phyloP scores from a whole-genome alignment of 2,113 vertebrate species.

The Centropristis striata region DNA sequence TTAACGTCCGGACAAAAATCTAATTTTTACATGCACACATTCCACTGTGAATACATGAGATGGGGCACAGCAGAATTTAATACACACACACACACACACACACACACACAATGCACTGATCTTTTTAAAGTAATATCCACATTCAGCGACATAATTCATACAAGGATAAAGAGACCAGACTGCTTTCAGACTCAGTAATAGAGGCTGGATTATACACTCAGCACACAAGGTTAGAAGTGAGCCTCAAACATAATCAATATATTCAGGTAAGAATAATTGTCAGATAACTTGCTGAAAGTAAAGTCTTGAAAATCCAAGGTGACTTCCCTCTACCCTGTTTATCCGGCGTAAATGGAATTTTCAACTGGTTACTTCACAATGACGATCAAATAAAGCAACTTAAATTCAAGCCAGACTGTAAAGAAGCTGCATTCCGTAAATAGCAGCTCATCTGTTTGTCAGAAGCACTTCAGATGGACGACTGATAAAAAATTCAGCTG shows the following conservation, averaged over 20 bases:
- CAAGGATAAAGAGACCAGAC: constrained; percentile 44
- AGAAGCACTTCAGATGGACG: background rate
- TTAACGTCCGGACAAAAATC: background rate
- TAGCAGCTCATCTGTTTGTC: too few relatives aligned
- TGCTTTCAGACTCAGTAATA: constrained; percentile 24
- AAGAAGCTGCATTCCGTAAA: too few relatives aligned
- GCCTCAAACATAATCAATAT: constrained; percentile 41
- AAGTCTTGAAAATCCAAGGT: constrained; percentile 41
- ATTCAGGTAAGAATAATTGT: constrained; percentile 35
- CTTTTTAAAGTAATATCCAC: constrained; percentile 17
- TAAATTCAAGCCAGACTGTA: too few relatives aligned
- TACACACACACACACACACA: constrained; percentile 33
- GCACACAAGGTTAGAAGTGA: constrained; percentile 36
- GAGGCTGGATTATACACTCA: constrained; percentile 47
- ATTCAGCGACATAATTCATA: constrained; percentile 36
- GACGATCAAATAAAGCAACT: too few relatives aligned
- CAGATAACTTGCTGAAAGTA: constrained; percentile 18
- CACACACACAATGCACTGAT: too few relatives aligned
- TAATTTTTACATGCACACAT: constrained; percentile 4
- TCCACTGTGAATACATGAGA: constrained; percentile 43
- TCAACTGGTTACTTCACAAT: constrained; percentile 4
- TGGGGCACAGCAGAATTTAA: constrained; percentile 14
- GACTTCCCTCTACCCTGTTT: constrained; percentile 21
- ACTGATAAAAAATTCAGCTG: background rate
- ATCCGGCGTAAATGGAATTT: constrained; percentile 30